Evolutionary conservation across 1,140 invertebrate genomes (phyloP), one percentile per base, ranked within the genome.

Genomic region (Dendroctonus ponderosae): DNA sequence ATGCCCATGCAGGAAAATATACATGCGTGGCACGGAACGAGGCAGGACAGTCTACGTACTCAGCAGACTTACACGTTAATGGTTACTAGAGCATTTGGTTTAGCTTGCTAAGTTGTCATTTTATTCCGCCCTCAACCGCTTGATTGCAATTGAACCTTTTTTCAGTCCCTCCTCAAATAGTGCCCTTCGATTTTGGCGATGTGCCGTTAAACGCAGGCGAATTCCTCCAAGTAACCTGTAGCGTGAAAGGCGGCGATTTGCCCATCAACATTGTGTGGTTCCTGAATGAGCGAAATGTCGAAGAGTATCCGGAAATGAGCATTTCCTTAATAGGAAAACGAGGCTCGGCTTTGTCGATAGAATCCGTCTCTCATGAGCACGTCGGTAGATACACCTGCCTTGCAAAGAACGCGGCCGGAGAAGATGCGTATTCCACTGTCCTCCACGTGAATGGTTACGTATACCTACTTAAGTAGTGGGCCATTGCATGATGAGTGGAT

Each of bases 1-100:
- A 88, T 50, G 81, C 84, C 49, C 91, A 94, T 77, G 86, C 85
- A 69, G 91, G 90, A 56, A 89, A 90, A 75, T 91, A 91, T 72
- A 89, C 88, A 8, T 92, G 91, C 74, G 82, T 84, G 26, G 92
- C 91, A 26, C 86, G 83, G 70, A 95, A 94, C 79, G 79, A 79
- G 46, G 91, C 90, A 44, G 91, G 91, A 50, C 80, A 82, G 40
- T 85, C 85, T 41, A 85, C 85, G 67, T 88, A 89, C 71, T 86
- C 87, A 40, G 84, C 88, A 11, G 74, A 83, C 49, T 81, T 91
- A 62, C 82, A 83, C 65, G 86, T 91, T 57, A 87, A 87, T 73
- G 86, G 85, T 61, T 61, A 61, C 11, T 51, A 51, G 2, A 51
- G 12, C 9, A 12, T 2, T 26, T 26, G 1, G 26, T 56, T 38